These are phyloP conservation scores for Tricholauxania praeusta DNA, from an alignment of 2,888 invertebrate genomes.

Conservation along the genomic window DNA sequence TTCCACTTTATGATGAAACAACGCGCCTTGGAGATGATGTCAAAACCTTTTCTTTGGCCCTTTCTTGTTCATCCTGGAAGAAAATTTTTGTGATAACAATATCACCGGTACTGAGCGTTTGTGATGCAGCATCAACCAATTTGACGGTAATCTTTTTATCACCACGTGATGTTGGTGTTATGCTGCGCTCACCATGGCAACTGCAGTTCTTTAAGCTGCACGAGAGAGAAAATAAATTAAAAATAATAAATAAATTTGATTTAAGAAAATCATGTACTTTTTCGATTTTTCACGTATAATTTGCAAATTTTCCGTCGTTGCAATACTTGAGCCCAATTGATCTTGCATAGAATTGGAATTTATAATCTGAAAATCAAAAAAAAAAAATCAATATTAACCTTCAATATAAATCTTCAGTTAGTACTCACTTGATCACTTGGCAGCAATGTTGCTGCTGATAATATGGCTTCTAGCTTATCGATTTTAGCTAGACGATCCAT, in stretches of 20 bases:
- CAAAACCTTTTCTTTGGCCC: conserved; percentile 70
- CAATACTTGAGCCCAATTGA: conserved; percentile 63
- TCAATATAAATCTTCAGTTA: neutral
- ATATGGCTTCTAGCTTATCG: conserved; percentile 86
- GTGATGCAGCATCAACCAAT: conserved; percentile 73
- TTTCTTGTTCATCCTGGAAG: conserved; percentile 73
- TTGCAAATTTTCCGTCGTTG: conserved; percentile 66
- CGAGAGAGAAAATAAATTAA: conserved; percentile 21
- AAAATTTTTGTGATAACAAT: conserved; percentile 90
- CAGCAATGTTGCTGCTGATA: conserved; percentile 82
- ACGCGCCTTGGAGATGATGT: conserved; percentile 70
- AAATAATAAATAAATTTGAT: neutral
- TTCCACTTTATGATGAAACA: conserved; percentile 48
- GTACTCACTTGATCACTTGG: conserved; percentile 71
- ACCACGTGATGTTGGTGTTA: conserved; percentile 52
- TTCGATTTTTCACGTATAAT: conserved; percentile 65
- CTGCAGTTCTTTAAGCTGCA: conserved; percentile 64
- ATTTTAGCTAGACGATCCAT: conserved; percentile 89
- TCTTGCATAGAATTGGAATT: conserved; percentile 64
- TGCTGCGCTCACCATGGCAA: conserved; percentile 62
- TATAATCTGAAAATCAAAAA: conserved; percentile 56
- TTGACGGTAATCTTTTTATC: conserved; percentile 57
- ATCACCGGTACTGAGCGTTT: conserved; percentile 92
- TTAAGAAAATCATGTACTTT: conserved; percentile 54
- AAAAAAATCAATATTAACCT: neutral